Conservation (phyloP, 2,797 vertebrate genomes). For the Podarcis lilfordi region DNA sequence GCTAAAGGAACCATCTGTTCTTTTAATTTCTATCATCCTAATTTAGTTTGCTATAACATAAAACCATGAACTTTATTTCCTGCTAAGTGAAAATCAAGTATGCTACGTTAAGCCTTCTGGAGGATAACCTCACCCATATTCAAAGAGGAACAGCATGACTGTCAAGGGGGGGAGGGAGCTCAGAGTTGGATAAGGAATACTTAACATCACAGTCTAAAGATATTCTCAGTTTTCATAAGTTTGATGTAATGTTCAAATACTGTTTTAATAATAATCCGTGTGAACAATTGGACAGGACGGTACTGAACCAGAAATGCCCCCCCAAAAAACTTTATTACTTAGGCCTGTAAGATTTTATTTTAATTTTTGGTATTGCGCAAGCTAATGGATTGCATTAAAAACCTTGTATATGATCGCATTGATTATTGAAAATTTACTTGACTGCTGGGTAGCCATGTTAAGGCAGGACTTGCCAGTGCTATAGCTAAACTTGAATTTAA, state of each 20-base stretch:
- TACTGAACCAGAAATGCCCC: slow-evolving; percentile 55
- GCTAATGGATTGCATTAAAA: slow-evolving; percentile 58
- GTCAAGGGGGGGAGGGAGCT: neutral
- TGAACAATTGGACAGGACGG: slow-evolving; percentile 58
- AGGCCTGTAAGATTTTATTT: slow-evolving; percentile 62
- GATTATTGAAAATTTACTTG: slow-evolving; percentile 55
- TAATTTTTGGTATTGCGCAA: slow-evolving; percentile 57
- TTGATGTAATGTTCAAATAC: slow-evolving; percentile 35
- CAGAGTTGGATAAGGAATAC: slow-evolving; percentile 49
- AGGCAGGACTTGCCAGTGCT: slow-evolving; percentile 31
- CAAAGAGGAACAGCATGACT: slow-evolving; percentile 50
- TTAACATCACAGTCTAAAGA: slow-evolving; percentile 56
- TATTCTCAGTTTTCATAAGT: slow-evolving; percentile 52
- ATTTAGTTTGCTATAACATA: slow-evolving; percentile 60
- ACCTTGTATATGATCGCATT: slow-evolving; percentile 61
- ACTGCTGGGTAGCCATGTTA: slow-evolving; percentile 37
- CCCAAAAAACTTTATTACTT: slow-evolving; percentile 48
- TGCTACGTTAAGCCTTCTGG: slow-evolving; percentile 51
- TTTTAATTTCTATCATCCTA: slow-evolving; percentile 65
- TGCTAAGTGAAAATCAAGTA: slow-evolving; percentile 67
- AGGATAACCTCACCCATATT: slow-evolving; percentile 48
- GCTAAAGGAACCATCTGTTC: slow-evolving; percentile 72
- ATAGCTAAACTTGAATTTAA: slow-evolving; percentile 14
- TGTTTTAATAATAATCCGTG: slow-evolving; percentile 57
- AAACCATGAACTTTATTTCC: slow-evolving; percentile 50